These are phyloP conservation scores for Homarus gammarus DNA, from an alignment of 2,888 invertebrate genomes.

Conservation along the genomic window DNA sequence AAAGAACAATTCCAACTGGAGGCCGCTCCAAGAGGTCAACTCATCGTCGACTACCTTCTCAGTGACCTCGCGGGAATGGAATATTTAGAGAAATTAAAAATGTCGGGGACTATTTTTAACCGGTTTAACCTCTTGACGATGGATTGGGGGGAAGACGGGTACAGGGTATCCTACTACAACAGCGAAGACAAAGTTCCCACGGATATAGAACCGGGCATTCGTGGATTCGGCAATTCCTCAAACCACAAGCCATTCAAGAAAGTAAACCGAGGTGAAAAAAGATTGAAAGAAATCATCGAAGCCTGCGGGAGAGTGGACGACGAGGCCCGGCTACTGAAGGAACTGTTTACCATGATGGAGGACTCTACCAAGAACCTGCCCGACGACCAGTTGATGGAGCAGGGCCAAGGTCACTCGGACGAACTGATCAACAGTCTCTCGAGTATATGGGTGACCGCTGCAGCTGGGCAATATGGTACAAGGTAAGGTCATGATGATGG, in stretches of 20 bases:
- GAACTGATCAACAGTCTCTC: conserved; percentile 40
- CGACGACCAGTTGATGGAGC: conserved; percentile 56
- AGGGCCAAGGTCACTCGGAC: conserved; percentile 50
- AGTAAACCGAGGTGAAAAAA: conserved; percentile 51
- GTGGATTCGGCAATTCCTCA: conserved; percentile 66
- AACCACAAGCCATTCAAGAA: conserved; percentile 67
- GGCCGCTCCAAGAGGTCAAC: conserved; percentile 45
- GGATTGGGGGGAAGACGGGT: conserved; percentile 42
- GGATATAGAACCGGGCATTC: conserved; percentile 40
- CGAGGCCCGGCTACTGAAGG: conserved; percentile 44
- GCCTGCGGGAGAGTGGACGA: conserved; percentile 43
- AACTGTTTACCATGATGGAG: conserved; percentile 62
- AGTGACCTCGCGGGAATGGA: conserved; percentile 2
- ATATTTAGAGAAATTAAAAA: conserved; percentile 35
- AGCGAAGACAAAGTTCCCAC: background rate
- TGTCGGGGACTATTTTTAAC: conserved; percentile 40
- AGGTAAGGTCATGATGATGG: conserved; percentile 38
- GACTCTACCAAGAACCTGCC: conserved; percentile 44
- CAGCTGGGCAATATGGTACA: conserved; percentile 49
- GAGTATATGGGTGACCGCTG: conserved; percentile 54
- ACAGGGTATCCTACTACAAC: conserved; percentile 34
- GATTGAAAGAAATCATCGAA: conserved; percentile 51
- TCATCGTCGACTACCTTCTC: conserved; percentile 59
- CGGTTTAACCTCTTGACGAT: conserved; percentile 51
- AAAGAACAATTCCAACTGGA: background rate